Evolutionary conservation across 2,797 vertebrate species (phyloP).

Genomic region (Allobates femoralis): DNA sequence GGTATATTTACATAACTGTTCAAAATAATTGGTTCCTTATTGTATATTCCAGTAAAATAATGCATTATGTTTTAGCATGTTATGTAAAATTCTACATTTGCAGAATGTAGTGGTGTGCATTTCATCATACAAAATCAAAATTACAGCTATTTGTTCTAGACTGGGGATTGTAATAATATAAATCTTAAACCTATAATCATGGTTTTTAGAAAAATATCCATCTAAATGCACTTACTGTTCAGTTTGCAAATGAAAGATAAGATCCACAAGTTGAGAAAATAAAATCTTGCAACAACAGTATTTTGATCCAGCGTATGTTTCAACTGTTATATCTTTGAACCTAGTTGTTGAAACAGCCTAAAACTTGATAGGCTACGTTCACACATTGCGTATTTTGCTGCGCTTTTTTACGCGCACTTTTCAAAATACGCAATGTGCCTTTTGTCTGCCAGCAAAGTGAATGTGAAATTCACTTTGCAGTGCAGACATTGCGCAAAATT

Average conservation of each 20-base stretch:
- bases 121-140: constrained; percentile 10
- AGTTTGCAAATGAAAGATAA: constrained; percentile 38
- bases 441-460: too few relatives aligned
- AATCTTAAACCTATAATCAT: constrained; percentile 35
- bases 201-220: not conserved
- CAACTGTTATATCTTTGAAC: not conserved
- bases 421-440: too few relatives aligned
- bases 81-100: constrained; percentile 21
- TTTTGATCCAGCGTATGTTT: not conserved
- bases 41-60: constrained; percentile 8
- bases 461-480: too few relatives aligned
- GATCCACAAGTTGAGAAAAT: not conserved
- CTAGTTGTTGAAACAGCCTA: not conserved
- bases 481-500: too few relatives aligned
- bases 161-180: constrained; percentile 41
- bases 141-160: constrained; percentile 47
- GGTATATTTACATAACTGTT: constrained; percentile 18
- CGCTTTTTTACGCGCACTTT: too few relatives aligned
- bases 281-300: not conserved
- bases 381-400: too few relatives aligned
- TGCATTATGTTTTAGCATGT: constrained; percentile 17
- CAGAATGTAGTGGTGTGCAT: constrained; percentile 5
- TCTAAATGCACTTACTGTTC: constrained; percentile 18
- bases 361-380: too few relatives aligned
- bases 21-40: constrained; percentile 23